These are phyloP conservation scores for Pseudomyrmex pallidus DNA, from an alignment of 1,140 invertebrate genomes.

Conservation along the genomic window DNA sequence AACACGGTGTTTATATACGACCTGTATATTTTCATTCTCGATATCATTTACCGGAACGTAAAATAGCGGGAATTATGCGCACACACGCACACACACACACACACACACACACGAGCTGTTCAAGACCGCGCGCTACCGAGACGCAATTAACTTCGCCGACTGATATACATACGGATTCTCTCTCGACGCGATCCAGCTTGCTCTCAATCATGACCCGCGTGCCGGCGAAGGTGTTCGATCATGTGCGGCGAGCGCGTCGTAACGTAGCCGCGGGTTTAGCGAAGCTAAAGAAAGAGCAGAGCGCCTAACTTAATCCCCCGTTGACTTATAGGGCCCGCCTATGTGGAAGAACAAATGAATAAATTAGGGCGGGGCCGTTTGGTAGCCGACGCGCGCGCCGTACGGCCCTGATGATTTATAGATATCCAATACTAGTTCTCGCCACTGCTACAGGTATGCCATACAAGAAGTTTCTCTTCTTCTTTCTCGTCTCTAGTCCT, in stretches of 20 bases:
- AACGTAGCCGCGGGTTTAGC: slow-evolving; percentile 8
- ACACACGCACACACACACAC: background rate
- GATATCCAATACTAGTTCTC: slow-evolving; percentile 73
- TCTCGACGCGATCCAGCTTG: slow-evolving; percentile 32
- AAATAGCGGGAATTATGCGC: background rate
- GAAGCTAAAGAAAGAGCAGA: slow-evolving; percentile 28
- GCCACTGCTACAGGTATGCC: slow-evolving; percentile 35
- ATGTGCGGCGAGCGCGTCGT: slow-evolving; percentile 28
- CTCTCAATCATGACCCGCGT: slow-evolving; percentile 56
- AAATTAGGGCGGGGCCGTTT: slow-evolving; percentile 80
- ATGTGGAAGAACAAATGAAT: slow-evolving; percentile 81
- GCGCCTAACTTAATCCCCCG: slow-evolving; percentile 75
- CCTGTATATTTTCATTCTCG: background rate
- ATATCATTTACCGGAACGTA: background rate
- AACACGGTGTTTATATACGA: background rate
- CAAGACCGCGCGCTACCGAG: slow-evolving; percentile 15
- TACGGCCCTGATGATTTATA: slow-evolving; percentile 79
- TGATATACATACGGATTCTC: background rate
- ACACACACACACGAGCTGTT: background rate
- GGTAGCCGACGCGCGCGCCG: slow-evolving; percentile 70
- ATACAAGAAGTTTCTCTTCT: slow-evolving; percentile 55
- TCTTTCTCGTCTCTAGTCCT: background rate
- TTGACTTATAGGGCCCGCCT: slow-evolving; percentile 78
- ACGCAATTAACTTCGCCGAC: slow-evolving; percentile 56
- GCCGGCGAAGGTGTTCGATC: slow-evolving; percentile 20